Evolutionary conservation across 1,140 invertebrate species (phyloP), one percentile per base, ranked within the genome.

Genomic region (Halyomorpha halys): DNA sequence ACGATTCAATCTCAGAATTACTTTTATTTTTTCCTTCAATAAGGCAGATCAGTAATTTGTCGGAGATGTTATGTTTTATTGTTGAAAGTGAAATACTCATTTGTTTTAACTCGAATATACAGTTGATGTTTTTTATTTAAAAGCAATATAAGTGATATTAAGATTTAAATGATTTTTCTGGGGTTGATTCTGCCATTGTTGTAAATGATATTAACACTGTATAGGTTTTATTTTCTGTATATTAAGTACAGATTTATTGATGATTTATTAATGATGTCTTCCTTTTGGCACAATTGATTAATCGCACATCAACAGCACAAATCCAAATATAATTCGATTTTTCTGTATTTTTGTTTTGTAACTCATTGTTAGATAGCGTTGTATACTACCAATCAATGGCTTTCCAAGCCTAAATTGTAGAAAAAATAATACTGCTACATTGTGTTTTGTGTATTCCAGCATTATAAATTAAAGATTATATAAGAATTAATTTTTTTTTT

Each of bases 371-470:
- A 44, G 62, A 23, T 63, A 63, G 62, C 27, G 49, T 63, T 39
- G 62, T 30, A 18, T 27, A 47, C 49, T 53, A 53, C 44, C 49
- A 30, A 18, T 47, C 4, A 39, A 39, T 34, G 49, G 45, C 27
- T 63, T 21, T 61, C 8, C 16, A 34, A 49, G 21, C 21, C 53
- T 34, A 16, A 47, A 34, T 63, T 63, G 62, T 63, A 63, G 47
- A 63, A 49, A 63, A 51, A 14, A 44, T 39, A 53, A 54, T 63
- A 63, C 49, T 63, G 62, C 62, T 54, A 63, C 30, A 53, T 53
- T 63, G 45, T 51, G 45, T 51, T 63, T 63, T 53, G 62, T 63
- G 62, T 63, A 63, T 63, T 63, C 62, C 62, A 63, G 27, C 62
- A 63, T 63, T 63, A 63, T 53, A 49, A 60, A 60, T 56, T 56